phyloP scores from a whole-genome alignment of 2,113 vertebrate genomes.

The Cavia porcellus region DNA sequence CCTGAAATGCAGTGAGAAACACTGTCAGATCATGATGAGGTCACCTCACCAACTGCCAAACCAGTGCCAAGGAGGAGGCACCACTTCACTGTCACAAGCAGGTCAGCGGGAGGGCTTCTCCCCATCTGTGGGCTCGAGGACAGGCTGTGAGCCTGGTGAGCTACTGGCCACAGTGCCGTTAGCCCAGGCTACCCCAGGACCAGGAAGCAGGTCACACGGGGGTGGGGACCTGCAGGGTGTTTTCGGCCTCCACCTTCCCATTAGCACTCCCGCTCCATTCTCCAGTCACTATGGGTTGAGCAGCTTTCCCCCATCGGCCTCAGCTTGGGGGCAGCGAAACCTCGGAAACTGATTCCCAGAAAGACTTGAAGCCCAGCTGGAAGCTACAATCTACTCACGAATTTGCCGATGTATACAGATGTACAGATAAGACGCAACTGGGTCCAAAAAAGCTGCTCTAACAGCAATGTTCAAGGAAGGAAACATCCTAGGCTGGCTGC shows the following conservation, averaged over 20 bases:
- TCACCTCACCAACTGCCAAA: background rate
- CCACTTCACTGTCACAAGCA: background rate
- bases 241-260: background rate
- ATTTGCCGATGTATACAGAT: background rate
- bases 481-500: background rate
- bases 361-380: background rate
- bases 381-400: background rate
- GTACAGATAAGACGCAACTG: background rate
- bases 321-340: background rate
- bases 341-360: background rate
- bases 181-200: background rate
- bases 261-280: background rate
- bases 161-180: too few species aligned
- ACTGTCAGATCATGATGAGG: background rate
- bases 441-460: background rate
- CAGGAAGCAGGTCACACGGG: background rate
- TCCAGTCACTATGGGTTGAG: background rate
- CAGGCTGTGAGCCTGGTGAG: background rate
- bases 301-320: background rate
- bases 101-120: background rate
- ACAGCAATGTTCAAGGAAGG: background rate
- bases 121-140: background rate
- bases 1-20: background rate
- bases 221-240: background rate
- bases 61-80: rapidly evolving